These are phyloP conservation scores for Andrena flavipes DNA, from an alignment of 2,888 invertebrate species.

Conservation along the genomic window DNA sequence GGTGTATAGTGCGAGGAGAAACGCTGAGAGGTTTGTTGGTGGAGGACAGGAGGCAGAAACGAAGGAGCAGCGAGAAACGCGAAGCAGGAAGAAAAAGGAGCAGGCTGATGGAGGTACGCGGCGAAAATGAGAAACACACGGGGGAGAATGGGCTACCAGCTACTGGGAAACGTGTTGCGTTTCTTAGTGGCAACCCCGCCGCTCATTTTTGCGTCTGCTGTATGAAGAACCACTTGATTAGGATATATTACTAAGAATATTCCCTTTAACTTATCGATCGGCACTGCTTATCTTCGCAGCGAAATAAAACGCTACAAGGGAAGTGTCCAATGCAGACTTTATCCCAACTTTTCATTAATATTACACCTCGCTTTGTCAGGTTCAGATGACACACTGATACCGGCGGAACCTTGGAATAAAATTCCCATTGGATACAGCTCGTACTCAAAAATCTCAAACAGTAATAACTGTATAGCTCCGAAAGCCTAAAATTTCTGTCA, in stretches of 20 bases:
- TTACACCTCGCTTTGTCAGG: no score
- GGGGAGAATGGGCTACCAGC: not conserved
- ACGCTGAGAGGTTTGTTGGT: slow-evolving; percentile 70
- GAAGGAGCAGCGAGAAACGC: slow-evolving; percentile 54
- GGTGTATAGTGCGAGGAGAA: slow-evolving; percentile 69
- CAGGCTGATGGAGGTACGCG: slow-evolving; percentile 42
- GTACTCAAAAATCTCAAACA: no score
- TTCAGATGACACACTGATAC: no score
- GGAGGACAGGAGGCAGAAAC: slow-evolving; percentile 56
- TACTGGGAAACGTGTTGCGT: slow-evolving; percentile 23
- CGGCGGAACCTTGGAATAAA: no score
- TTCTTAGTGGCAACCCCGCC: slow-evolving; percentile 4
- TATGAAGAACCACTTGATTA: not conserved
- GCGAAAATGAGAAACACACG: slow-evolving; percentile 48
- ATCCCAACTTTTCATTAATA: no score
- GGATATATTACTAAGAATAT: not conserved
- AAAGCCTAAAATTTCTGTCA: no score
- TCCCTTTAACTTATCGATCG: not conserved
- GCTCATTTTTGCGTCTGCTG: not conserved
- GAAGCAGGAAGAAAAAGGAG: slow-evolving; percentile 28
- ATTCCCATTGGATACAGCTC: no score
- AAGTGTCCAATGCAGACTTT: no score
- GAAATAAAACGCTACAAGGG: no score
- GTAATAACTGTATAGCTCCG: no score
- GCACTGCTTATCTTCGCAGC: no score